These are phyloP conservation scores for Trichopria drosophilae DNA, from an alignment of 2,888 invertebrate genomes.

Conservation along the genomic window DNA sequence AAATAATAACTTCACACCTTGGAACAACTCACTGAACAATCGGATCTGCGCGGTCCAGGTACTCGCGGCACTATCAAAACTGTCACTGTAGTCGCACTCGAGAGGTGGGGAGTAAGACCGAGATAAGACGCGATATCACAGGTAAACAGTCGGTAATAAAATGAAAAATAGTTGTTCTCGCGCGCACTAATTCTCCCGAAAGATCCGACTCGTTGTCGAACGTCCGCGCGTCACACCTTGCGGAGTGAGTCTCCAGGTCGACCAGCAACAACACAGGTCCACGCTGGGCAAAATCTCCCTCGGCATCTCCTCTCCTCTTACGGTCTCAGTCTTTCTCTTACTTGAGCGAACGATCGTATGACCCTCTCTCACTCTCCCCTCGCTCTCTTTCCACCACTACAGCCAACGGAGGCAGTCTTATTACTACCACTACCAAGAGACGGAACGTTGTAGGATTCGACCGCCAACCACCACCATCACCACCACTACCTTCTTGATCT, in stretches of 20 bases:
- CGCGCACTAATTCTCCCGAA: background rate
- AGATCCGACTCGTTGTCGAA: slow-evolving; percentile 15
- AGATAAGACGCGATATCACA: too few species aligned
- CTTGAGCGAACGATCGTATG: slow-evolving; percentile 7
- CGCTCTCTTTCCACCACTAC: slow-evolving; percentile 31
- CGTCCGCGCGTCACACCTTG: slow-evolving; percentile 58
- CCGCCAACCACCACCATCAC: slow-evolving; percentile 34
- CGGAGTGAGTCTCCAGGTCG: slow-evolving; percentile 56
- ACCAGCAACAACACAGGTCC: slow-evolving; percentile 54
- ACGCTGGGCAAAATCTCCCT: slow-evolving; percentile 46
- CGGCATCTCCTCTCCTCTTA: slow-evolving; percentile 29
- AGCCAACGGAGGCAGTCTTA: slow-evolving; percentile 29
- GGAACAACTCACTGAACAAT: too few species aligned
- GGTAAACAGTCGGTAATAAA: too few species aligned
- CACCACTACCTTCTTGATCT: slow-evolving; percentile 30
- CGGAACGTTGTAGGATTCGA: slow-evolving; percentile 30
- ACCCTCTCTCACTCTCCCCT: slow-evolving; percentile 32
- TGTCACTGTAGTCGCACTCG: slow-evolving; percentile 4
- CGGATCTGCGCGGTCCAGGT: background rate
- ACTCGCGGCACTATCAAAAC: background rate
- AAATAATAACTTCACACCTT: too few species aligned
- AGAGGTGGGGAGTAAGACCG: too few species aligned
- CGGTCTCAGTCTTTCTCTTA: slow-evolving; percentile 11
- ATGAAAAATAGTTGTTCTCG: too few species aligned
- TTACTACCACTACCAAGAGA: background rate